Evolutionary conservation across 2,113 vertebrate genomes (phyloP), one percentile per base, ranked within the genome.

Genomic region (Toxotes jaculatrix): DNA sequence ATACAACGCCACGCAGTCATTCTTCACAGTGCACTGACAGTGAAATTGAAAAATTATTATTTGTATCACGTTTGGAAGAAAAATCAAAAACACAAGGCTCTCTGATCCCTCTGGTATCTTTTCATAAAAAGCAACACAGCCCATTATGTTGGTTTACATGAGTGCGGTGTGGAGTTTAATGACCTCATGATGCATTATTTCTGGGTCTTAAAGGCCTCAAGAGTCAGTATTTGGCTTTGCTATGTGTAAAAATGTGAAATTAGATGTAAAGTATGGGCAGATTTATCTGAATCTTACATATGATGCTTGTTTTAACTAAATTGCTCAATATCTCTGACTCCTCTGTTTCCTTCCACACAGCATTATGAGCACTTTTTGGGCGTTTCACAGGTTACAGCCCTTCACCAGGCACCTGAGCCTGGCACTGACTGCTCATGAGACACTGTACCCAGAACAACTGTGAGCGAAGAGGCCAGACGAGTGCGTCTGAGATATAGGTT

Each of bases 21-120:
- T n/a, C 0, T 7, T 32, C 34, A 60, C 27, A 16, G 68, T 45
- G 31, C 42, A 74, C 40, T 14, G 3, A n/a, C 43, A 75, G 31
- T n/a, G 49, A 53, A 84, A 87, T 31, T 42, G 36, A 59, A 77
- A 73, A 36, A 60, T 19, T 14, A 74, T 77, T 23, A 61, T 84
- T 82, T 73, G 23, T 10, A 38, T 45, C 71, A 80, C 6, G 21
- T 80, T 51, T 49, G 31, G 32, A 67, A 36, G 53, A 45, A 60
- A 62, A 79, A 77, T 1, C 21, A 68, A 56, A 74, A 71, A 31
- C 32, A 23, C 66, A 16, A 32, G 34, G 49, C 64, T 31, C n/a
- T 66, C 43, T 34, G 40, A 71, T 75, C 69, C 77, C 69, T 64
- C 19, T 62, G 69, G 68, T 65, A 74, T 69, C 31, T 53, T 55